A percentile compares a stretch with the other conserved stretches of the same genome.
These are phyloP conservation scores for Strigops habroptila DNA, from an alignment of 2,113 vertebrate species.

Conservation along the genomic window DNA sequence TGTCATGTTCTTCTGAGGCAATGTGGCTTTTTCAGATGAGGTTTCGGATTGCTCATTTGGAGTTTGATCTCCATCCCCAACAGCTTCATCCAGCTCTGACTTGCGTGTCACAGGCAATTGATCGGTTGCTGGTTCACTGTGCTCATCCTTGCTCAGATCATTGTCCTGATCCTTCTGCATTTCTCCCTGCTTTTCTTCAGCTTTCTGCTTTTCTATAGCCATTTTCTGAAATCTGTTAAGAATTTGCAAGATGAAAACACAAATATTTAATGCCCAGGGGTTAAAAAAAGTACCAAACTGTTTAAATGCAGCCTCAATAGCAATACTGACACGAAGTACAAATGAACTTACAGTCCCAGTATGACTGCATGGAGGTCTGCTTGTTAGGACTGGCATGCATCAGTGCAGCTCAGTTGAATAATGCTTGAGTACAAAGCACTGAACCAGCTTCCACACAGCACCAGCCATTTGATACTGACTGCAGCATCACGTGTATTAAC, in stretches of 20 bases:
- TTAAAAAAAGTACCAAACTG: neutral
- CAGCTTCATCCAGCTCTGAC: neutral
- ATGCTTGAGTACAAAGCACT: neutral
- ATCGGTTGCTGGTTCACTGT: neutral
- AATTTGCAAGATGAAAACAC: neutral
- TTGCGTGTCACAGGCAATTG: neutral
- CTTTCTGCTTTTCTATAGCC: slow-evolving; percentile 67
- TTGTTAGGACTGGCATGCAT: neutral
- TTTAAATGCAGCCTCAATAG: neutral
- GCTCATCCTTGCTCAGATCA: neutral
- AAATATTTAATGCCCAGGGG: neutral
- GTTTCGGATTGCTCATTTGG: neutral
- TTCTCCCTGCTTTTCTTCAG: slow-evolving; percentile 60
- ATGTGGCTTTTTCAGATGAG: neutral
- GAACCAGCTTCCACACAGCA: neutral
- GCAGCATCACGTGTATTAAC: neutral
- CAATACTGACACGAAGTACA: neutral
- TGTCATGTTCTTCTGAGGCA: neutral
- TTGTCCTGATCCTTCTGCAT: slow-evolving; percentile 34
- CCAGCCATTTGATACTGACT: neutral
- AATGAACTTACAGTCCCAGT: neutral
- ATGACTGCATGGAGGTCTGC: neutral
- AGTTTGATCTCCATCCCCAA: neutral
- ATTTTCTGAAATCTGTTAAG: slow-evolving; percentile 65
- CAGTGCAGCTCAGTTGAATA: neutral